Conservation (phyloP, 1,140 invertebrate genomes). For the Hetaerina americana region DNA sequence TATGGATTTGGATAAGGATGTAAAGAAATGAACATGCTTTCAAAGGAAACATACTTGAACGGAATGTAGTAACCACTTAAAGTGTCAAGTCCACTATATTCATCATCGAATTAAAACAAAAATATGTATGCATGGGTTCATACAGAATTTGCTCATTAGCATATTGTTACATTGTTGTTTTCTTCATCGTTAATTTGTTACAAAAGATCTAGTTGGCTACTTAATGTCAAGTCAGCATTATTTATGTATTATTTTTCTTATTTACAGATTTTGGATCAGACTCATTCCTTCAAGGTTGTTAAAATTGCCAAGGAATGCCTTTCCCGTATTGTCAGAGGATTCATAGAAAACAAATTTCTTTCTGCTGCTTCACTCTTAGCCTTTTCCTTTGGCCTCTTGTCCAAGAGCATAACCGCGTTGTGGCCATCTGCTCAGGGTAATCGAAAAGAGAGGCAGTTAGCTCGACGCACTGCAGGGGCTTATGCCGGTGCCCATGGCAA, state of each 20-base stretch:
- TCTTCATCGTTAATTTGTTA: slow-evolving; percentile 9
- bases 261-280: slow-evolving; percentile 42
- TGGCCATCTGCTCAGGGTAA: neutral
- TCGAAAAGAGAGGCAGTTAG: neutral
- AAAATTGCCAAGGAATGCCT: slow-evolving; percentile 70
- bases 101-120: too few relatives aligned
- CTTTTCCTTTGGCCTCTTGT: slow-evolving; percentile 67
- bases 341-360: slow-evolving; percentile 68
- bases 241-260: slow-evolving; percentile 10
- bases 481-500: neutral
- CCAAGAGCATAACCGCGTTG: slow-evolving; percentile 61
- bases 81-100: too few relatives aligned
- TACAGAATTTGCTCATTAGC: neutral
- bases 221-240: too few relatives aligned
- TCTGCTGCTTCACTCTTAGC: slow-evolving; percentile 54
- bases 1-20: too few relatives aligned
- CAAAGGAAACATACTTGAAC: too few relatives aligned
- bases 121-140: too few relatives aligned
- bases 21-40: too few relatives aligned
- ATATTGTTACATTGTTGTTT: slow-evolving; percentile 10
- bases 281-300: slow-evolving; percentile 65
- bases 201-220: too few relatives aligned
- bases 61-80: too few relatives aligned
- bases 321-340: slow-evolving; percentile 58
- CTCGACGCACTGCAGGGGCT: neutral